A percentile compares a stretch with the other conserved stretches of the same genome.
Conservation (phyloP, 2,888 invertebrate species). For the Nasonovia ribisnigri region DNA sequence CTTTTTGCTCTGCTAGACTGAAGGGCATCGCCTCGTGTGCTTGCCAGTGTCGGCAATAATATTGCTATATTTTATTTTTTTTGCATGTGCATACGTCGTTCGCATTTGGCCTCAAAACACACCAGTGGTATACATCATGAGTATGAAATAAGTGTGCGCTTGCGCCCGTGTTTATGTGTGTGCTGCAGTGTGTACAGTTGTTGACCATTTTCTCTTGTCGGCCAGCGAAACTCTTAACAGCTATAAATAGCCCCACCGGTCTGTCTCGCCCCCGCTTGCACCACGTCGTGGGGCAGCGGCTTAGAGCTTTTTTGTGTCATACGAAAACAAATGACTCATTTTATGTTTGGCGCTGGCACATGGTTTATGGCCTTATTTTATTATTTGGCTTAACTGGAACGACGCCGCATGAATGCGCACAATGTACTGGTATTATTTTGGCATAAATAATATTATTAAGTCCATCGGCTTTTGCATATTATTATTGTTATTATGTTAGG, state of each 20-base stretch:
- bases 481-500: background rate
- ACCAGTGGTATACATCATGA: background rate
- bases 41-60: background rate
- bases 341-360: conserved; percentile 62
- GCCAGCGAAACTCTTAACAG: conserved; percentile 52
- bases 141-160: background rate
- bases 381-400: conserved; percentile 62
- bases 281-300: background rate
- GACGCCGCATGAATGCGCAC: background rate
- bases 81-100: background rate
- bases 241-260: conserved; percentile 57
- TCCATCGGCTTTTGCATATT: background rate
- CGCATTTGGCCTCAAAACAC: conserved; percentile 44
- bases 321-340: conserved; percentile 65
- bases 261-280: conserved; percentile 58
- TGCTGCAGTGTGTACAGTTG: conserved; percentile 22
- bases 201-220: conserved; percentile 55
- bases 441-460: background rate
- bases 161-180: background rate
- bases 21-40: background rate
- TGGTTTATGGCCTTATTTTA: conserved; percentile 63
- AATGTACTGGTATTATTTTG: background rate
- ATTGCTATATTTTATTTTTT: conserved; percentile 6
- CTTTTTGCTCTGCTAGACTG: background rate
- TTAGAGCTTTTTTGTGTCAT: conserved; percentile 62